Evolutionary conservation across 2,113 vertebrate species (phyloP).

Genomic region (Rutilus rutilus): DNA sequence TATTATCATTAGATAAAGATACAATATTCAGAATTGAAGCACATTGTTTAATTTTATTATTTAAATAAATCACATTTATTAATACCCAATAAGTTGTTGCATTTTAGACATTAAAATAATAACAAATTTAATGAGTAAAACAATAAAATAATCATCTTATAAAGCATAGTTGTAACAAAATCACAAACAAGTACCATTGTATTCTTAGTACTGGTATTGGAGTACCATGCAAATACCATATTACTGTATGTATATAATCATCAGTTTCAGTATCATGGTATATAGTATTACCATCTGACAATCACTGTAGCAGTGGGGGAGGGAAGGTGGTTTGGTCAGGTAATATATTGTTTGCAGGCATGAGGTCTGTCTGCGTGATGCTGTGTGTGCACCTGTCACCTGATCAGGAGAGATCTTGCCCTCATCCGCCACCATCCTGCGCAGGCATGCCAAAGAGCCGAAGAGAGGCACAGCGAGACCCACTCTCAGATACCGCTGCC

Average conservation of each 20-base stretch:
- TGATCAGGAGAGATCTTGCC: constrained; percentile 84
- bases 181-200: too few species aligned
- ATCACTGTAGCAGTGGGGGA: neutral
- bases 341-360: neutral
- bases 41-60: neutral
- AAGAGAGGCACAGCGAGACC: constrained; percentile 87
- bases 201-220: too few species aligned
- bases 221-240: neutral
- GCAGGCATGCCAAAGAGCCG: constrained; percentile 82
- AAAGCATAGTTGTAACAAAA: neutral
- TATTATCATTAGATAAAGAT: neutral
- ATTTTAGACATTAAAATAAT: neutral
- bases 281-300: neutral
- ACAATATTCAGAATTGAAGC: neutral
- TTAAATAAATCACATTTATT: neutral
- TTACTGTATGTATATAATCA: neutral
- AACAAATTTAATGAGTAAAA: neutral
- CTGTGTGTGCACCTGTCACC: constrained; percentile 70
- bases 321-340: neutral
- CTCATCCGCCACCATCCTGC: constrained; percentile 88
- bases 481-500: constrained; percentile 83
- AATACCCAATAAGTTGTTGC: neutral
- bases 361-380: constrained; percentile 38
- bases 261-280: neutral
- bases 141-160: neutral